Conservation (phyloP, 2,113 vertebrate species). For the Cavia porcellus region DNA sequence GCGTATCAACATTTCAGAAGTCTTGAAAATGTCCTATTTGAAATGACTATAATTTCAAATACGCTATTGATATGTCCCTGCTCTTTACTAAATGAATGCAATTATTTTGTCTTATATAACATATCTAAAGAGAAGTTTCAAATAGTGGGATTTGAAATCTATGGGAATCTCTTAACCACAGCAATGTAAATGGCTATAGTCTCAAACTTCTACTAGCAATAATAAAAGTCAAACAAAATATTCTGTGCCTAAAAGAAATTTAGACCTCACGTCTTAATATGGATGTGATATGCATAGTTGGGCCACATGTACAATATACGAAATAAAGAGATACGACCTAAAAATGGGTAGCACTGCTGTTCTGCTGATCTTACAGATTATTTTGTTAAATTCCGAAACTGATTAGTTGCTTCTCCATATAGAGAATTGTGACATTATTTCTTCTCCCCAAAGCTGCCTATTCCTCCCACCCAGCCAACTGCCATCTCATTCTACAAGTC, state of each 20-base stretch:
- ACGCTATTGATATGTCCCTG: neutral
- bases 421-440: slow-evolving; percentile 11
- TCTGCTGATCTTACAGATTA: neutral
- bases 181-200: neutral
- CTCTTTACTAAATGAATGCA: neutral
- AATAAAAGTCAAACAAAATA: neutral
- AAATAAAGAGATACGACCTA: neutral
- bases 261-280: neutral
- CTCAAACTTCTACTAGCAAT: slow-evolving; percentile 5
- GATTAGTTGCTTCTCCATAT: neutral
- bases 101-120: neutral
- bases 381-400: neutral
- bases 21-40: neutral
- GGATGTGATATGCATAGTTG: neutral
- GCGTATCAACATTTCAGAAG: neutral
- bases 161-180: neutral
- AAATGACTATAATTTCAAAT: neutral
- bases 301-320: neutral
- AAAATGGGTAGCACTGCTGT: rapidly evolving
- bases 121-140: neutral
- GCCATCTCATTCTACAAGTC: neutral
- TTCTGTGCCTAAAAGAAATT: neutral
- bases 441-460: neutral
- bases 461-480: neutral
- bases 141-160: neutral